Percentiles rank a stretch among this genome's conserved stretches.
These are phyloP conservation scores for Thunnus maccoyii DNA, from an alignment of 2,113 vertebrate species.

Conservation along the genomic window DNA sequence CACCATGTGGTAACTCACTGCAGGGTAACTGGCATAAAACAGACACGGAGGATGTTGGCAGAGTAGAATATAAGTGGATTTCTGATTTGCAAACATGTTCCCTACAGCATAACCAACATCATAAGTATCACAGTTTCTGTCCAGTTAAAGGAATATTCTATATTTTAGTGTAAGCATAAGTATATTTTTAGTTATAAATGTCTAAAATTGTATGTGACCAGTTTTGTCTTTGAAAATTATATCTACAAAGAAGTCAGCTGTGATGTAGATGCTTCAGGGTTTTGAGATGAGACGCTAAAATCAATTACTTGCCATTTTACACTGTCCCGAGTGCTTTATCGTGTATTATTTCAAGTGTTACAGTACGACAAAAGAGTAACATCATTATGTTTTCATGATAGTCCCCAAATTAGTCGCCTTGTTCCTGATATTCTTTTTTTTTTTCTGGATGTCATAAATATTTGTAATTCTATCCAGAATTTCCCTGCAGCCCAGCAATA, in stretches of 20 bases:
- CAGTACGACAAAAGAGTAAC: background rate
- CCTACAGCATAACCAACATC: background rate
- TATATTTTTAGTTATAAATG: slow-evolving; percentile 9
- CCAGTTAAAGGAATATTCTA: background rate
- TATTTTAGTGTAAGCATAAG: no score
- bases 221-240: background rate
- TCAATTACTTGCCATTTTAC: slow-evolving; percentile 1
- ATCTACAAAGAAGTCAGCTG: background rate
- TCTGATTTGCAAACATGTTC: slow-evolving; percentile 18
- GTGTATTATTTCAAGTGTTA: background rate
- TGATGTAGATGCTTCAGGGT: background rate
- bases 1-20: slow-evolving; percentile 16
- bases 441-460: background rate
- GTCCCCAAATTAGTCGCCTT: background rate
- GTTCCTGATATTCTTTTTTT: background rate
- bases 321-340: background rate
- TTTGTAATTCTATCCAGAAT: background rate
- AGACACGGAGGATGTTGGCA: slow-evolving; percentile 28
- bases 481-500: background rate
- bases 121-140: background rate
- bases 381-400: background rate
- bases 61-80: slow-evolving; percentile 16
- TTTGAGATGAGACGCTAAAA: background rate
- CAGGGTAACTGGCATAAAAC: slow-evolving; percentile 26
- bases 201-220: background rate